phyloP scores from a whole-genome alignment of 2,113 vertebrate genomes.

The Larimichthys polyactis region DNA sequence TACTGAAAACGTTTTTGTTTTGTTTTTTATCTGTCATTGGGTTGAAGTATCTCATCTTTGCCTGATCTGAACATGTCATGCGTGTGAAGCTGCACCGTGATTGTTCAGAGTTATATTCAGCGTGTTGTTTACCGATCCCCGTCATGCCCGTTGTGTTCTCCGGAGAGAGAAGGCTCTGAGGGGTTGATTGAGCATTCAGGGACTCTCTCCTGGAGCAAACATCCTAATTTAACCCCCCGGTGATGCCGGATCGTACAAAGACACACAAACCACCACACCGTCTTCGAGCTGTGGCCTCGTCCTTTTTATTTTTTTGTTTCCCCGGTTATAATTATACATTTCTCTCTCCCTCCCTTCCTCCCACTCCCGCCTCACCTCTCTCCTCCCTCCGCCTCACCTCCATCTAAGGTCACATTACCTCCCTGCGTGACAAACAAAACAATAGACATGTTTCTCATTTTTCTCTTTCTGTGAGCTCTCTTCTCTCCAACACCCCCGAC shows the following conservation, averaged over 20 bases:
- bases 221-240: constrained; percentile 58
- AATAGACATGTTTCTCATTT: constrained; percentile 20
- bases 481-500: constrained; percentile 44
- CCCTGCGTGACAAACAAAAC: constrained; percentile 33
- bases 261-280: neutral
- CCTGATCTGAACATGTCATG: neutral
- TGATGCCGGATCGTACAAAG: neutral
- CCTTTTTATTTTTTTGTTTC: constrained; percentile 8
- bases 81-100: constrained; percentile 23
- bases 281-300: constrained; percentile 12
- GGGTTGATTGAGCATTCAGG: constrained; percentile 50
- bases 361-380: neutral
- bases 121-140: constrained; percentile 44
- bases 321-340: constrained; percentile 5
- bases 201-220: constrained; percentile 33
- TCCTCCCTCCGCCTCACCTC: constrained; percentile 19
- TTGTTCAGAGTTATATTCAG: constrained; percentile 21
- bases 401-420: constrained; percentile 33
- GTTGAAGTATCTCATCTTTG: neutral
- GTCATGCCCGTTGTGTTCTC: constrained; percentile 26
- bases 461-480: constrained; percentile 5
- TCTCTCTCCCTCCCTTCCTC: constrained; percentile 23
- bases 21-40: too few species aligned
- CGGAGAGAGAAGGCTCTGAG: constrained; percentile 42
- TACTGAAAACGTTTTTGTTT: neutral